Conservation (phyloP, 2,113 vertebrate genomes). For the Gambusia holbrooki region DNA sequence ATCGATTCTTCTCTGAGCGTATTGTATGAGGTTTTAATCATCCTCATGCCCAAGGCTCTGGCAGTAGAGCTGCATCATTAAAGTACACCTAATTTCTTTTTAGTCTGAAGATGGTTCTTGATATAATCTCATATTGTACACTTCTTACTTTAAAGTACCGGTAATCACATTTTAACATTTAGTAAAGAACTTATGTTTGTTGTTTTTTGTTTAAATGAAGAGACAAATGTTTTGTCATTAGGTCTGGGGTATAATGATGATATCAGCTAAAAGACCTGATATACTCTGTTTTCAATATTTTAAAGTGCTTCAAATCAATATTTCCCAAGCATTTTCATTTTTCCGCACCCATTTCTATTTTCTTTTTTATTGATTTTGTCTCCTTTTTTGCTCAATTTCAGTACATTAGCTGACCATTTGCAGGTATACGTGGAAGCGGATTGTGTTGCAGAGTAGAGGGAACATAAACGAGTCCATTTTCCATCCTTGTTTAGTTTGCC, state of each 20-base stretch:
- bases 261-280: background rate
- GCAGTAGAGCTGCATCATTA: conserved; percentile 25
- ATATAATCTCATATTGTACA: background rate
- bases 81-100: conserved; percentile 32
- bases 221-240: no score
- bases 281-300: no score
- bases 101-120: conserved; percentile 7
- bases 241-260: background rate
- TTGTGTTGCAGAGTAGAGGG: background rate
- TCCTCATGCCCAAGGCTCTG: background rate
- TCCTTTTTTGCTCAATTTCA: no score
- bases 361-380: no score
- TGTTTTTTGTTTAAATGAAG: background rate
- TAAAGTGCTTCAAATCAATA: background rate
- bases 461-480: conserved; percentile 26
- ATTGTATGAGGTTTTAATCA: background rate
- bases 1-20: conserved; percentile 3
- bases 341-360: no score
- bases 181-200: background rate
- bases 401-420: background rate
- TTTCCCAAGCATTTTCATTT: background rate
- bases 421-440: background rate
- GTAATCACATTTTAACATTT: background rate
- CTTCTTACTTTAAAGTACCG: background rate
- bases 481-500: conserved; percentile 48